phyloP scores from a whole-genome alignment of 2,888 invertebrate genomes.

The Drosophila diplacantha region DNA sequence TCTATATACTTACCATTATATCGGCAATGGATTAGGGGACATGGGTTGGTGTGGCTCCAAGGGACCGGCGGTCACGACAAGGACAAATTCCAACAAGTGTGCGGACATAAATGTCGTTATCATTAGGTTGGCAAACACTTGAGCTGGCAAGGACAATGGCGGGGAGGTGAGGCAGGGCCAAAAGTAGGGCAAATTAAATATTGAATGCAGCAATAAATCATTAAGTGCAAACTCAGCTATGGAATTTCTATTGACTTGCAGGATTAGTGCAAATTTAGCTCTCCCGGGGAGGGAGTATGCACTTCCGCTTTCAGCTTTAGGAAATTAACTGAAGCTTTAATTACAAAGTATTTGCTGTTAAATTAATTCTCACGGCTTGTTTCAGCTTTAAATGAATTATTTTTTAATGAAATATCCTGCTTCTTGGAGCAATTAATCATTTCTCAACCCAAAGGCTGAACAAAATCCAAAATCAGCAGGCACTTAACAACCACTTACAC shows the following conservation, averaged over 20 bases:
- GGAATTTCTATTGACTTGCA: constrained; percentile 1
- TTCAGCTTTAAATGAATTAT: not conserved
- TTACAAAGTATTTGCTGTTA: too few relatives aligned
- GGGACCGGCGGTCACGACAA: constrained; percentile 53
- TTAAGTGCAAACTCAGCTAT: constrained; percentile 1
- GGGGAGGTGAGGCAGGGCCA: not conserved
- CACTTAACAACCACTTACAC: constrained; percentile 29
- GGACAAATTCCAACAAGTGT: constrained; percentile 66
- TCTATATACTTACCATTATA: constrained; percentile 30
- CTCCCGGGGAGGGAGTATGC: too few relatives aligned
- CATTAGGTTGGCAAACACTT: constrained; percentile 40
- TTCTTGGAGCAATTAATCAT: not conserved
- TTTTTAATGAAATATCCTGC: too few relatives aligned
- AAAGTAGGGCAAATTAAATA: constrained; percentile 14
- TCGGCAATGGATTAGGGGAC: constrained; percentile 30
- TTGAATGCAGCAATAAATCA: constrained; percentile 20
- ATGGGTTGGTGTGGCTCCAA: not conserved
- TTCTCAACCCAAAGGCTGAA: not conserved
- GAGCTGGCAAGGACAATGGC: constrained; percentile 9
- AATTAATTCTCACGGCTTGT: not conserved
- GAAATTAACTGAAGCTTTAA: not conserved
- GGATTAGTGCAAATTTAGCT: not conserved
- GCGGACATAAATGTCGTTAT: constrained; percentile 47
- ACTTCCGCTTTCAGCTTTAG: not conserved
- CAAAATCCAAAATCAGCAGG: constrained; percentile 9